These are phyloP conservation scores for Genyomyrus donnyi DNA, from an alignment of 2,113 vertebrate genomes.

Conservation along the genomic window DNA sequence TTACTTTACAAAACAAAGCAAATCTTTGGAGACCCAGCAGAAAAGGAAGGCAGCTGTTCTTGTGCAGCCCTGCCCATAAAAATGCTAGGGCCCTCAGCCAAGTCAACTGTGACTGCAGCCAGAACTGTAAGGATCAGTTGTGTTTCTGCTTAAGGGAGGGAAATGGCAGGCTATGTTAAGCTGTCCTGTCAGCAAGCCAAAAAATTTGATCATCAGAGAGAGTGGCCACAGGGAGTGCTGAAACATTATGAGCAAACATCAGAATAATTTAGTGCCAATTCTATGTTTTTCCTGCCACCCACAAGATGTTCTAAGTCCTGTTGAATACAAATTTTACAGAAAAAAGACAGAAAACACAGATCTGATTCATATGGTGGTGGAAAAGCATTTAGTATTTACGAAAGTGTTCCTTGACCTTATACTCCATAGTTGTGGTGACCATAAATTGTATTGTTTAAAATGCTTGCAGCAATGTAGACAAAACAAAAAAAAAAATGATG, in stretches of 20 bases:
- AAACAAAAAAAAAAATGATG: not conserved
- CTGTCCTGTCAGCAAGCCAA: constrained; percentile 30
- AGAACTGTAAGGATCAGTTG: constrained; percentile 20
- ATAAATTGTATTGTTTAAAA: not conserved
- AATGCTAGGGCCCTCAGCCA: constrained; percentile 10
- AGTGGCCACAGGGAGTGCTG: constrained; percentile 28
- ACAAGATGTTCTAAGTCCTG: not conserved
- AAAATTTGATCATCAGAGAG: constrained; percentile 34
- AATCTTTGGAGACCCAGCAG: not conserved
- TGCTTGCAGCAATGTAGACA: not conserved
- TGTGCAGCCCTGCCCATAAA: constrained; percentile 7
- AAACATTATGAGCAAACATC: not conserved
- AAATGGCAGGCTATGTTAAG: constrained; percentile 26
- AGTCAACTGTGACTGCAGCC: not conserved
- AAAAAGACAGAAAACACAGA: not conserved
- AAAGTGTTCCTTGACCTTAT: not conserved
- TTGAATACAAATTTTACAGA: not conserved
- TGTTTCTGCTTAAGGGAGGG: constrained; percentile 32
- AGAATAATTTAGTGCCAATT: constrained; percentile 28
- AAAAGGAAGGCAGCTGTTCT: constrained; percentile 57
- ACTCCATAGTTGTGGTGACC: not conserved
- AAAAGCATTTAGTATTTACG: not conserved
- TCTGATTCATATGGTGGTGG: not conserved
- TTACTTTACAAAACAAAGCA: constrained; percentile 33
- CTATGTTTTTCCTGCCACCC: constrained; percentile 19